Evolutionary conservation across 1,140 invertebrate species (phyloP).

Genomic region (Melitaea cinxia): DNA sequence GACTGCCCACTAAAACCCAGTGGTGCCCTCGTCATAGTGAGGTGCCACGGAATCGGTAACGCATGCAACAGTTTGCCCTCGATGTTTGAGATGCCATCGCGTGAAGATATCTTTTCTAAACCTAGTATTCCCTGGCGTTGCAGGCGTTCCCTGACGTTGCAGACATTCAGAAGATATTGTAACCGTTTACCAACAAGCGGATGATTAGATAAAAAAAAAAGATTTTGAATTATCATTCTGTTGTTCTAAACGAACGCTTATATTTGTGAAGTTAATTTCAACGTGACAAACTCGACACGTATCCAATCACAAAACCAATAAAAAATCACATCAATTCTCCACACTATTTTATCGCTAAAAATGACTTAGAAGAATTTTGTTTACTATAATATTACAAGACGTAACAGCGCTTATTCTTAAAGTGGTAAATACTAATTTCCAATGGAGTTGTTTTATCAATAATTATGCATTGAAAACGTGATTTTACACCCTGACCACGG

Average conservation of each 20-base stretch:
- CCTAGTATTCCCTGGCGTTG: too few species aligned
- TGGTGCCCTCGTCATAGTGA: too few species aligned
- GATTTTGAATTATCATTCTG: background rate
- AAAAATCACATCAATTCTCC: background rate
- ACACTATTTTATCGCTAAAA: background rate
- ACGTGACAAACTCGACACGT: background rate
- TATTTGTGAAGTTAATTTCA: background rate
- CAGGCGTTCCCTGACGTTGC: too few species aligned
- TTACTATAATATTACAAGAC: background rate
- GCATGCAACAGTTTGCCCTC: too few species aligned
- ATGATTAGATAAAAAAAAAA: background rate
- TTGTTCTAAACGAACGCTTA: background rate
- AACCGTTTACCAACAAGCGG: too few species aligned
- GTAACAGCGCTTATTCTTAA: background rate
- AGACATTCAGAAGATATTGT: too few species aligned
- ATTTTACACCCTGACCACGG: conserved; percentile 45
- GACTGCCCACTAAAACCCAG: too few species aligned
- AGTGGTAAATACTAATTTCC: conserved; percentile 3
- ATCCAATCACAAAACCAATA: background rate
- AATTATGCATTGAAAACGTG: conserved; percentile 44
- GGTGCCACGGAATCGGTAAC: too few species aligned
- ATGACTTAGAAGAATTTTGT: conserved; percentile 12
- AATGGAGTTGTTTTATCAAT: conserved; percentile 18
- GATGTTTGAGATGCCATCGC: too few species aligned
- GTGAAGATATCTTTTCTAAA: too few species aligned